These are phyloP conservation scores for Crypturellus tataupa DNA, from an alignment of 2,797 vertebrate genomes.

Conservation along the genomic window DNA sequence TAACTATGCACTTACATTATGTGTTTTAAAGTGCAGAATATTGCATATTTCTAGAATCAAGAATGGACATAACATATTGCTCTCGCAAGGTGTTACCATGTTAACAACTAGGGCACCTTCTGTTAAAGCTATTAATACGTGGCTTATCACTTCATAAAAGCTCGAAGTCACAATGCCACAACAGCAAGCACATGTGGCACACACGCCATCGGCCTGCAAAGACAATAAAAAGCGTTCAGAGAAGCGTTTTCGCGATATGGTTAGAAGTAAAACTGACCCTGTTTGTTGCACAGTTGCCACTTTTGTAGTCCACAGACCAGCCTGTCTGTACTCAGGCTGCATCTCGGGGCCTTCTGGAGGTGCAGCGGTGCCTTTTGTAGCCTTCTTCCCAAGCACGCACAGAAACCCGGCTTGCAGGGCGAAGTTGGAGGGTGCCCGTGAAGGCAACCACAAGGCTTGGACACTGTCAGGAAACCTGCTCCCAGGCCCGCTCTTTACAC, in stretches of 20 bases:
- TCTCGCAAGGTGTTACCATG: conserved; percentile 62
- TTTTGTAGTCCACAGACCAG: background rate
- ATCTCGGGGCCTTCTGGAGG: background rate
- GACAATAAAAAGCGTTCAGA: conserved; percentile 44
- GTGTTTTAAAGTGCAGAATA: conserved; percentile 18
- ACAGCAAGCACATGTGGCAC: conserved; percentile 44
- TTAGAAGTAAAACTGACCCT: conserved; percentile 2
- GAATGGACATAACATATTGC: conserved; percentile 57
- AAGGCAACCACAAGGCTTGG: background rate
- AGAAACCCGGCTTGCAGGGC: background rate
- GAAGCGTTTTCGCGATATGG: background rate
- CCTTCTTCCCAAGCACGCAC: background rate
- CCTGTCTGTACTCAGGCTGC: background rate
- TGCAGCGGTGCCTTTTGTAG: background rate
- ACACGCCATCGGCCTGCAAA: conserved; percentile 31
- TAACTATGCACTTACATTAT: background rate
- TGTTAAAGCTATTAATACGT: conserved; percentile 64
- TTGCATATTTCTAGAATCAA: conserved; percentile 18
- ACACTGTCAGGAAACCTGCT: background rate
- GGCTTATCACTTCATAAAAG: conserved; percentile 70
- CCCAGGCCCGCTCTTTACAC: background rate
- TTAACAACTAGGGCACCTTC: conserved; percentile 58
- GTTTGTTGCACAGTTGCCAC: background rate
- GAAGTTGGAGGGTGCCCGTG: background rate
- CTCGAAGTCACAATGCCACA: conserved; percentile 15